Percentiles rank a stretch among this genome's conserved stretches.
Conservation (phyloP, 1,140 invertebrate genomes). For the Heliconius congener region DNA sequence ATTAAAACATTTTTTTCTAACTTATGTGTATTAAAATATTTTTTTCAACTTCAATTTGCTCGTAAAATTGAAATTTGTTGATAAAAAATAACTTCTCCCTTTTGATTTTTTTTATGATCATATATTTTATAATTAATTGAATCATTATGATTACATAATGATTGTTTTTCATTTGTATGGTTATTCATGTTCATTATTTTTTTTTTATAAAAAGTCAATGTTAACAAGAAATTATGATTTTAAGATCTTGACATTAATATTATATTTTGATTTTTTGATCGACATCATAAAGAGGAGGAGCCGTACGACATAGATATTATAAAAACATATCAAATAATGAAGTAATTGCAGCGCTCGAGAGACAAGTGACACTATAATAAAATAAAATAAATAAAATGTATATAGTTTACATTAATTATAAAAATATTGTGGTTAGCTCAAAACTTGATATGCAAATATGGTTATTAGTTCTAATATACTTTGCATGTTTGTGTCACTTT, state of each 20-base stretch:
- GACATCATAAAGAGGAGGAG: not conserved
- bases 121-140: not conserved
- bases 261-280: not conserved
- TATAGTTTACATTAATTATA: no score
- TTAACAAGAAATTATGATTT: constrained; percentile 6
- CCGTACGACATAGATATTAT: no score
- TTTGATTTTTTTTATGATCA: not conserved
- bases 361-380: not conserved
- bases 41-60: constrained; percentile 2
- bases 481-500: not conserved
- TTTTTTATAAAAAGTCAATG: constrained; percentile 10
- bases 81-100: not conserved
- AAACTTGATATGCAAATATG: no score
- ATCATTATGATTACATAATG: not conserved
- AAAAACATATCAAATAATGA: not conserved
- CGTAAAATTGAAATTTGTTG: not conserved
- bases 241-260: constrained; percentile 3
- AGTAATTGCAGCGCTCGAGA: not conserved
- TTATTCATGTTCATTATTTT: constrained; percentile 12
- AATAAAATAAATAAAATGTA: not conserved
- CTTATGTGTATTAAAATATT: not conserved
- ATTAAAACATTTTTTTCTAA: not conserved
- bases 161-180: not conserved
- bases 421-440: no score
- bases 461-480: not conserved